Conservation (phyloP, 2,113 vertebrate genomes). For the Notiomystis cincta region DNA sequence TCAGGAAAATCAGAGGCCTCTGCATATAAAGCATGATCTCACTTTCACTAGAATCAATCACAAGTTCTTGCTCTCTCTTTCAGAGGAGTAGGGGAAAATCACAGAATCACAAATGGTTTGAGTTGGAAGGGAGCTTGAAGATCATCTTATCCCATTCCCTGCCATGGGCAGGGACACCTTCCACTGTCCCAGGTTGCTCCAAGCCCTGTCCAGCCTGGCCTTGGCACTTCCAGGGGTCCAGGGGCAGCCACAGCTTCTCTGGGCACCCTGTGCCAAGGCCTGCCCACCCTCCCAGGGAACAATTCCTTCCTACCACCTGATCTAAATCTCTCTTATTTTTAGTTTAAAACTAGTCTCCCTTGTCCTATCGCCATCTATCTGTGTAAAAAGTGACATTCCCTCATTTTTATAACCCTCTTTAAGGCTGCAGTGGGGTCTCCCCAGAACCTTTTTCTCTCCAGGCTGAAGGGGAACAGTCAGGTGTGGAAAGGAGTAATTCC, state of each 20-base stretch:
- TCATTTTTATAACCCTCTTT: neutral
- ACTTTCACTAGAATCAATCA: neutral
- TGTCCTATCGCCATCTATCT: neutral
- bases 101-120: neutral
- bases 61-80: neutral
- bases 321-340: neutral
- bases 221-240: neutral
- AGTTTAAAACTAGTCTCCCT: neutral
- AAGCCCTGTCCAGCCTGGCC: accelerated
- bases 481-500: neutral
- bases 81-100: neutral
- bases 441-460: neutral
- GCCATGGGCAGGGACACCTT: neutral
- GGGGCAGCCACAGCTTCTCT: neutral
- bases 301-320: neutral
- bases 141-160: too few relatives aligned
- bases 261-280: neutral
- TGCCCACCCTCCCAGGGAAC: accelerated
- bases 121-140: neutral
- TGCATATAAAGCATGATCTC: neutral
- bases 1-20: neutral
- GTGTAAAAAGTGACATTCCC: neutral
- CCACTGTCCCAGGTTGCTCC: accelerated
- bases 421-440: neutral
- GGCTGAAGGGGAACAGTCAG: neutral